A percentile compares a stretch with the other conserved stretches of the same genome.
phyloP scores from a whole-genome alignment of 2,888 invertebrate species.

The Xestia rhomboidea region DNA sequence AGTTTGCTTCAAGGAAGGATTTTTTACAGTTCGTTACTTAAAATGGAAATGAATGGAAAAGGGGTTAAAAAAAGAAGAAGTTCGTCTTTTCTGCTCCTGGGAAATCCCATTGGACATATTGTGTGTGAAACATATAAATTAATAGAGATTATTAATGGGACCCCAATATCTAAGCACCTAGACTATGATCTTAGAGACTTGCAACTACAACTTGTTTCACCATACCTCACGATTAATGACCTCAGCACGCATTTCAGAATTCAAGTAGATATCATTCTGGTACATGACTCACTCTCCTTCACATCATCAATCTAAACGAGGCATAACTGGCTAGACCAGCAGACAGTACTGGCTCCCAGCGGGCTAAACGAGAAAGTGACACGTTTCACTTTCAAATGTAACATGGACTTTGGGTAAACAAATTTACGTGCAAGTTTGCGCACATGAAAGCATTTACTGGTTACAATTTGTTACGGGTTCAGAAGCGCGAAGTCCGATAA shows the following conservation, averaged over 20 bases:
- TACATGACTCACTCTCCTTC: conserved; percentile 12
- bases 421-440: background rate
- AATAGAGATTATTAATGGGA: background rate
- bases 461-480: background rate
- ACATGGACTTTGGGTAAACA: conserved; percentile 32
- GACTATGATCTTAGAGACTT: background rate
- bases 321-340: conserved; percentile 31
- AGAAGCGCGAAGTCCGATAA: background rate
- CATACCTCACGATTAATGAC: conserved; percentile 2
- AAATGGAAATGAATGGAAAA: background rate
- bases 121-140: background rate
- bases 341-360: conserved; percentile 19
- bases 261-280: background rate
- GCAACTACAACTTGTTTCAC: background rate
- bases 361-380: conserved; percentile 47
- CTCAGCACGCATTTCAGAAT: background rate
- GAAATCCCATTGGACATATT: background rate
- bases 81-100: background rate
- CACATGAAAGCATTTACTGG: background rate
- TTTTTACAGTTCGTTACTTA: background rate
- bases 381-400: conserved; percentile 61
- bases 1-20: background rate
- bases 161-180: background rate
- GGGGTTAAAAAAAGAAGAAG: no score
- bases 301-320: conserved; percentile 45